Percentiles rank a stretch among this genome's conserved stretches.
Conservation (phyloP, 2,113 vertebrate genomes). For the Corydoras sp. region DNA sequence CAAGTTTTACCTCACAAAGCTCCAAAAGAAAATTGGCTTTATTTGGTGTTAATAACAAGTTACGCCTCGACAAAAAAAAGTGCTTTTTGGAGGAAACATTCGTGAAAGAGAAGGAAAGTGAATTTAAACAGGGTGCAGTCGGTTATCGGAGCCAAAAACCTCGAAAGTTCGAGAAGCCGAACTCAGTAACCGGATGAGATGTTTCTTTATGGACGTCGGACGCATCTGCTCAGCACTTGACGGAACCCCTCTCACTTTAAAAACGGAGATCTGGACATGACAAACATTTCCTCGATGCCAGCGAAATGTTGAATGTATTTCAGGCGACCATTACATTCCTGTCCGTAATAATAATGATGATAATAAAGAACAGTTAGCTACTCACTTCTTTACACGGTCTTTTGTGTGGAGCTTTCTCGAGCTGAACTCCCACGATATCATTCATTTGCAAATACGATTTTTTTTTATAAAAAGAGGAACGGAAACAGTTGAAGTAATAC, state of each 20-base stretch:
- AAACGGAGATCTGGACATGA: conserved; percentile 37
- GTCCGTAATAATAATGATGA: conserved; percentile 74
- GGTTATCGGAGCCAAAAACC: too few species aligned
- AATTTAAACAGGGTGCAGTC: too few species aligned
- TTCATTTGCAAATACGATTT: conserved; percentile 10
- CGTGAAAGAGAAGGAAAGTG: too few species aligned
- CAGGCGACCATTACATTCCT: conserved; percentile 66
- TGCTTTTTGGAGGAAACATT: too few species aligned
- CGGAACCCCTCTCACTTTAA: conserved; percentile 48
- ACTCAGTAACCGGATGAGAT: not conserved
- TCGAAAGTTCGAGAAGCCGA: not conserved
- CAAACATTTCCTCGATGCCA: conserved; percentile 54
- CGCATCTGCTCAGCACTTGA: conserved; percentile 67
- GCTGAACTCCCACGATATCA: conserved; percentile 6
- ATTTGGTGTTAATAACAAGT: conserved; percentile 2
- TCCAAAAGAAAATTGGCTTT: conserved; percentile 69
- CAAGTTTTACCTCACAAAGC: conserved; percentile 46
- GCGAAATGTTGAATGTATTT: conserved; percentile 73
- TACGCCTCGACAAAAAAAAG: too few species aligned
- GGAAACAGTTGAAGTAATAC: not conserved
- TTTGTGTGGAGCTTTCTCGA: conserved; percentile 34
- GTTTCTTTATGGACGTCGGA: conserved; percentile 48
- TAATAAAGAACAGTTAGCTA: conserved; percentile 74
- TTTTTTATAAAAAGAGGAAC: not conserved
- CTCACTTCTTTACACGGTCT: conserved; percentile 43